phyloP scores from a whole-genome alignment of 2,113 vertebrate species.

The Tachysurus vachellii region DNA sequence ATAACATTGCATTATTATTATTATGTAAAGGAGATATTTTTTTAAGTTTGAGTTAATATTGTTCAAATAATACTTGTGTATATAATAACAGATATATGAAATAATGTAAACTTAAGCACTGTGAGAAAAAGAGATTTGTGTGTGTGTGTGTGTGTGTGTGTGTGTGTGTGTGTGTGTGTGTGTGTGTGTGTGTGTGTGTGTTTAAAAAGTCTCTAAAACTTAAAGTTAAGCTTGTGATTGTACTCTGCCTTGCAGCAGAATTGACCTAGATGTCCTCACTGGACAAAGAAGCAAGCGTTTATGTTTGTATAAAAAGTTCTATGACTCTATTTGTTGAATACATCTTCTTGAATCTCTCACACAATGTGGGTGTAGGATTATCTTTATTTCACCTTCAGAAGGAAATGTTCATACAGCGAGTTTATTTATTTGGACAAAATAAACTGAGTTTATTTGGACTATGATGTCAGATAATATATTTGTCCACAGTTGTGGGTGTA shows the following conservation, averaged over 20 bases:
- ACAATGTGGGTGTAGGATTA: not conserved
- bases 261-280: not conserved
- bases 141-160: too few species aligned
- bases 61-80: not conserved
- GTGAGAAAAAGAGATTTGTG: not conserved
- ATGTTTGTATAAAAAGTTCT: not conserved
- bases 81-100: not conserved
- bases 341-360: not conserved
- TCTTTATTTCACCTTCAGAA: not conserved
- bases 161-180: not conserved
- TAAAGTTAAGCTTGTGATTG: not conserved
- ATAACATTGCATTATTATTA: not conserved
- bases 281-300: slow-evolving; percentile 7
- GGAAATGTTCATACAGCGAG: not conserved
- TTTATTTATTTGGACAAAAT: not conserved
- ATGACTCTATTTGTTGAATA: not conserved
- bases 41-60: not conserved
- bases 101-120: not conserved
- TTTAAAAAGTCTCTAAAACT: not conserved
- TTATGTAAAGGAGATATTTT: not conserved
- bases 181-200: not conserved
- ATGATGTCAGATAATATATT: not conserved
- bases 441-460: not conserved
- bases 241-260: not conserved
- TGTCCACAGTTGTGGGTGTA: not conserved